Conservation (phyloP, 2,113 vertebrate species). For the Halcyon senegalensis region DNA sequence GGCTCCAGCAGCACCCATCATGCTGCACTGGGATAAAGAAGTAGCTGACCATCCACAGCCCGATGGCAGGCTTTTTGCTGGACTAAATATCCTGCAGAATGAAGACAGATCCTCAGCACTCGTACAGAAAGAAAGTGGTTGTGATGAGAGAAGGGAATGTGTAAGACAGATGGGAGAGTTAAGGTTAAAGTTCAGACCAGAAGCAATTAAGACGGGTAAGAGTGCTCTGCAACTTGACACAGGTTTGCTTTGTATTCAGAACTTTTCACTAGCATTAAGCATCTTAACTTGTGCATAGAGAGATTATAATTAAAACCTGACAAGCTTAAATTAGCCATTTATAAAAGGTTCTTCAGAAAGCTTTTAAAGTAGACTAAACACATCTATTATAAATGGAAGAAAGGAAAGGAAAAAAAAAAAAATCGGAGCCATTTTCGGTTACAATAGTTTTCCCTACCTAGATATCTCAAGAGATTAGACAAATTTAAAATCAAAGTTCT, state of each 20-base stretch:
- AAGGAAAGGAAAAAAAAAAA: background rate
- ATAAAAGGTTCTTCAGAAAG: conserved; percentile 68
- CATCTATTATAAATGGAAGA: conserved; percentile 64
- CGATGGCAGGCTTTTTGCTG: background rate
- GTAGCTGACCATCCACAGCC: background rate
- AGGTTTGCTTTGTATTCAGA: conserved; percentile 74
- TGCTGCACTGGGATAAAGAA: background rate
- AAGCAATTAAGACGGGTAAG: conserved; percentile 71
- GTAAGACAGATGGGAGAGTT: conserved; percentile 64
- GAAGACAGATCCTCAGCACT: conserved; percentile 21
- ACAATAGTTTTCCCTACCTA: conserved; percentile 41
- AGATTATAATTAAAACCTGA: conserved; percentile 77
- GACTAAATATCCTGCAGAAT: background rate
- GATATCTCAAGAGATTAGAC: conserved; percentile 64
- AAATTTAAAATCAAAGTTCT: conserved; percentile 67
- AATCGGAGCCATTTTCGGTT: conserved; percentile 34
- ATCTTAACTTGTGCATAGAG: conserved; percentile 69
- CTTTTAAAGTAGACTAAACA: conserved; percentile 73
- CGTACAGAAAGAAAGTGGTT: conserved; percentile 12
- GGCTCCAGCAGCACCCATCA: fast-evolving
- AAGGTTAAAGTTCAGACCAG: conserved; percentile 69
- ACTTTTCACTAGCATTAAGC: conserved; percentile 72
- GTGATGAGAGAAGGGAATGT: conserved; percentile 47
- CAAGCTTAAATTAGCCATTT: conserved; percentile 73
- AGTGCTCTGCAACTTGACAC: conserved; percentile 68